phyloP scores from a whole-genome alignment of 2,888 invertebrate species.

The Acheta domesticus region DNA sequence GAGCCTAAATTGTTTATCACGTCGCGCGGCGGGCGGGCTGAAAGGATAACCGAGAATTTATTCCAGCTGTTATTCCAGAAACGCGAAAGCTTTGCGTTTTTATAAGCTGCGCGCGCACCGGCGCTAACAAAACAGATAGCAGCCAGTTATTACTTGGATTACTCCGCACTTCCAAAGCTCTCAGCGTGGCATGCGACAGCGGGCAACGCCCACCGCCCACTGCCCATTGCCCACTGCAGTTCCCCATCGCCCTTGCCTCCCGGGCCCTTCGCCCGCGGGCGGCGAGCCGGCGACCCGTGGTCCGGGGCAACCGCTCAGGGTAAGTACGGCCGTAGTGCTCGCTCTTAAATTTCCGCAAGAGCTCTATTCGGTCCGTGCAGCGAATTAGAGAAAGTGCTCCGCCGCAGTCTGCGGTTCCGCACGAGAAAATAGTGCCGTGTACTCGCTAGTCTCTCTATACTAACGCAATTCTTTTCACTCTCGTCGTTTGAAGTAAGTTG shows the following conservation, averaged over 20 bases:
- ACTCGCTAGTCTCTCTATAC: not conserved
- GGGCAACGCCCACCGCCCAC: no score
- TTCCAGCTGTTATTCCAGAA: constrained; percentile 2
- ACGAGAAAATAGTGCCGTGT: not conserved
- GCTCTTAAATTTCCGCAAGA: not conserved
- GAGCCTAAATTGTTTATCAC: not conserved
- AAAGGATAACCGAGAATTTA: constrained; percentile 18
- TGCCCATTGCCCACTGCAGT: no score
- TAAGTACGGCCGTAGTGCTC: not conserved
- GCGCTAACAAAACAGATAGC: not conserved
- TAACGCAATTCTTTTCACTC: not conserved
- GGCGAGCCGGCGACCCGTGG: no score
- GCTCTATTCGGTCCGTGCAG: not conserved
- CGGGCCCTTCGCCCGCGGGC: no score
- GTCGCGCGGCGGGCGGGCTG: not conserved
- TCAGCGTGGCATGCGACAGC: no score
- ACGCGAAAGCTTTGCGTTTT: not conserved
- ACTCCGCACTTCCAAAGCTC: not conserved
- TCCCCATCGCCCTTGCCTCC: no score
- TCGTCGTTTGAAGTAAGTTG: not conserved
- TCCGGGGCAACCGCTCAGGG: no score
- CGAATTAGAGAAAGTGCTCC: not conserved
- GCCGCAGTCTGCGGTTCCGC: not conserved
- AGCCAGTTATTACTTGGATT: not conserved
- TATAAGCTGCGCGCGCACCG: not conserved